Conservation (phyloP, 1,140 invertebrate genomes). For the Tetramorium alpestre region DNA sequence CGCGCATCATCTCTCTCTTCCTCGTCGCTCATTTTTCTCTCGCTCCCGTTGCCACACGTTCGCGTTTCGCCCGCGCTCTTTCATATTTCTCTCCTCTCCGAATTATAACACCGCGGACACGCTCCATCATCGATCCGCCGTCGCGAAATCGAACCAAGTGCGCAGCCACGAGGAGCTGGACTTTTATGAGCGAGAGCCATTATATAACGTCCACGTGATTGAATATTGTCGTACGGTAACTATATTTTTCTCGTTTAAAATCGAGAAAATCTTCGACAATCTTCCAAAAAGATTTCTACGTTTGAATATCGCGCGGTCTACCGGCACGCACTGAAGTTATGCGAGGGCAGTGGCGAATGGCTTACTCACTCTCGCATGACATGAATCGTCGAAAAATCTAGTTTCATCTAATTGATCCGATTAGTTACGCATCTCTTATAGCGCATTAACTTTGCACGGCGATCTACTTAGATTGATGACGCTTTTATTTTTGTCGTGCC, state of each 20-base stretch:
- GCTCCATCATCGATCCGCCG: background rate
- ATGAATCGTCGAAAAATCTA: constrained; percentile 17
- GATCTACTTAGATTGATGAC: constrained; percentile 20
- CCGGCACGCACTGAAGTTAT: background rate
- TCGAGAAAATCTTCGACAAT: background rate
- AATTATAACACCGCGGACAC: background rate
- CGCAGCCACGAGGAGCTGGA: background rate
- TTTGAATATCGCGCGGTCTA: background rate
- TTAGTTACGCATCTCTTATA: background rate
- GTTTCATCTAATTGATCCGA: background rate
- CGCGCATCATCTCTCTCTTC: constrained; percentile 3
- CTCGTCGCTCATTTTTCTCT: background rate
- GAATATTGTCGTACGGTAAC: background rate
- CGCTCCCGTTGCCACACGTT: background rate
- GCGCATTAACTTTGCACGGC: background rate
- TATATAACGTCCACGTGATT: background rate
- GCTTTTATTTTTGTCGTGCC: constrained; percentile 34
- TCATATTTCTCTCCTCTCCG: background rate
- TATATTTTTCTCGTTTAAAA: background rate
- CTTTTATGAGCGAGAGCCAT: background rate
- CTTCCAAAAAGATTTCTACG: background rate
- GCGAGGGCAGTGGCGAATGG: background rate
- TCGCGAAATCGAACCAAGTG: background rate
- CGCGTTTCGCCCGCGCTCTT: background rate
- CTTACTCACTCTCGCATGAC: background rate